phyloP scores from a whole-genome alignment of 2,113 vertebrate genomes.

The Dicentrarchus labrax region DNA sequence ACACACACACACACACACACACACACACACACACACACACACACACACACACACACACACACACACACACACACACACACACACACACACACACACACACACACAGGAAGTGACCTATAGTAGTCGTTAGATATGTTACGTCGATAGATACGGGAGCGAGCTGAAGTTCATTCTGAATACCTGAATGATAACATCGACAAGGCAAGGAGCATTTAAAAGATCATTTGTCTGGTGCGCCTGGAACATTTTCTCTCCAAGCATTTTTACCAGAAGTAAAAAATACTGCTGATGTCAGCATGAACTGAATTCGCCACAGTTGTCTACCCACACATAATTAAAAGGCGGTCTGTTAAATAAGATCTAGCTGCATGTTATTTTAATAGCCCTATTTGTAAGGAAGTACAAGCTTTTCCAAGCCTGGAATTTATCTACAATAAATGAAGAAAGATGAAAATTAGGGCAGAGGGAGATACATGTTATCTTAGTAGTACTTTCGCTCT shows the following conservation, averaged over 20 bases:
- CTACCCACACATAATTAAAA: constrained; percentile 61
- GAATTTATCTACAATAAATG: constrained; percentile 23
- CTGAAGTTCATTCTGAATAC: constrained; percentile 49
- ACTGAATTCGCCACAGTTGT: constrained; percentile 27
- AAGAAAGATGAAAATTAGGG: constrained; percentile 13
- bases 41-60: not conserved
- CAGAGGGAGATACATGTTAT: not conserved
- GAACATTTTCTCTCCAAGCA: constrained; percentile 46
- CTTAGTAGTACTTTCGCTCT: not conserved
- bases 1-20: constrained; percentile 6
- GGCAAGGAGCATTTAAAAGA: constrained; percentile 62
- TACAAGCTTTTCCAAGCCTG: constrained; percentile 17
- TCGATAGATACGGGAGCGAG: not conserved
- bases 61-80: not conserved
- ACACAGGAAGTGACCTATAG: constrained; percentile 18
- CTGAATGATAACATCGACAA: constrained; percentile 46
- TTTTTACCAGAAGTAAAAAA: constrained; percentile 50
- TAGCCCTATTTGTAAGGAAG: constrained; percentile 31
- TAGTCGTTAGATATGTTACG: not conserved
- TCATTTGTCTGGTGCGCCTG: constrained; percentile 56
- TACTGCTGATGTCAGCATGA: constrained; percentile 55
- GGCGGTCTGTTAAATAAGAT: constrained; percentile 47
- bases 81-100: not conserved
- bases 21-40: not conserved
- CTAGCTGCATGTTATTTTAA: constrained; percentile 44